Base-by-base conservation (phyloP, 2,888 invertebrate genomes). In the Macrosoma leucophasiata region DNA sequence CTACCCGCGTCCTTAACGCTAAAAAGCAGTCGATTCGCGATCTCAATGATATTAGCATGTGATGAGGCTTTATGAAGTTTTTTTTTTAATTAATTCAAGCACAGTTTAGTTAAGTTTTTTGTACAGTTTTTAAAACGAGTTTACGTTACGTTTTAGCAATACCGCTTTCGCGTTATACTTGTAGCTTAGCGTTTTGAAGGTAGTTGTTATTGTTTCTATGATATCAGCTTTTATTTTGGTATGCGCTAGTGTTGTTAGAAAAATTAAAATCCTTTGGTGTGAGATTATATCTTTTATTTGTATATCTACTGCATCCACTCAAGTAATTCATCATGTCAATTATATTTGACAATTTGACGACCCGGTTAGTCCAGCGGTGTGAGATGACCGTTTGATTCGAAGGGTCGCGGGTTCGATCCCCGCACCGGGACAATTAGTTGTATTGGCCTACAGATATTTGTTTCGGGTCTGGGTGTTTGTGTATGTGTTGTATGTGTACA, bases 21-120 rank as follows among this genome's bases (percentile, higher is more conserved):
- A 41, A 23, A 33, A 45, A 43, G 41, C 44, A 40, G 42, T 48
- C 36, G 25, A 41, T 46, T 51, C 33, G 61, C 66, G 76, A 76
- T 76, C 76, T 76, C 76, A 75, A 61, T 67, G 71, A 65, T 65
- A 57, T 64, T 62, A 58, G 60, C 57, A 55, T 62, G 65, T 70
- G 60, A 68, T 63, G 77, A 77, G 75, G 76, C 76, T 75, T 65
- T 58, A 53, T 51, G 40, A 37, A 61, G 52, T 55, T 56, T 55
- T 47, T 55, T 52, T 50, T 34, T 30, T 34, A 21, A 29, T 27
- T 45, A 51, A 51, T 55, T 59, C 58, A 53, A 60, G 55, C 63
- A 64, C 58, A 62, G 49, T 57, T 54, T 60, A 57, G 55, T 54
- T 41, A 48, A 42, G 38, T 44, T 55, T 55, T 62, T 59, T 75